These are phyloP conservation scores for Sparus aurata DNA, from an alignment of 2,797 vertebrate species.

Conservation along the genomic window DNA sequence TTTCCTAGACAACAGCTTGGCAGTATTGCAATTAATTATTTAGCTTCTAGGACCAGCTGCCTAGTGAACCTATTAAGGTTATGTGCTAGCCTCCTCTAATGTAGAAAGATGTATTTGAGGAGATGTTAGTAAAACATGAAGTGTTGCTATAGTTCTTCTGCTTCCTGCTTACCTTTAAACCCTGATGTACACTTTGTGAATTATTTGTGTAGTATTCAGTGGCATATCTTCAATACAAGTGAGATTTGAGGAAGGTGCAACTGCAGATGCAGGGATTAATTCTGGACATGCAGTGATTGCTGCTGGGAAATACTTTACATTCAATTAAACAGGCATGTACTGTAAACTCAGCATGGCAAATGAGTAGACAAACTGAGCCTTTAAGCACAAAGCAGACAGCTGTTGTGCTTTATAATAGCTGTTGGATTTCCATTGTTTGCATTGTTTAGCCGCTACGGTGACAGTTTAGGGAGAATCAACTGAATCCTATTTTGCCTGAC, in stretches of 20 bases:
- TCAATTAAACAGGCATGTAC: constrained; percentile 27
- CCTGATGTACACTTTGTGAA: neutral
- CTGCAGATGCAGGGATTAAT: constrained; percentile 17
- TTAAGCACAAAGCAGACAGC: constrained; percentile 53
- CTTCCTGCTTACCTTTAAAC: constrained; percentile 6
- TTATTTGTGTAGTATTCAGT: neutral
- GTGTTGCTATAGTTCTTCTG: neutral
- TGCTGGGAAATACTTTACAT: constrained; percentile 32
- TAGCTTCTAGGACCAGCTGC: constrained; percentile 7
- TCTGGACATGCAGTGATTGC: constrained; percentile 3
- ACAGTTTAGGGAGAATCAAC: constrained; percentile 64
- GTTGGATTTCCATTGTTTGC: constrained; percentile 69
- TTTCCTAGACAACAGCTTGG: constrained; percentile 23
- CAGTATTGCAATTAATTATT: constrained; percentile 18
- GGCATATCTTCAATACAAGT: constrained; percentile 5
- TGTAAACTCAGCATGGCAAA: constrained; percentile 33
- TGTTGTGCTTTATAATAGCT: constrained; percentile 64
- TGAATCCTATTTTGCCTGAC: constrained; percentile 70
- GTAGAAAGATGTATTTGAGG: neutral
- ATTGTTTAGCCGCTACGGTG: constrained; percentile 57
- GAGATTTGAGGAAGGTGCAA: constrained; percentile 2
- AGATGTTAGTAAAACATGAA: constrained; percentile 15
- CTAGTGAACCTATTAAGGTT: constrained; percentile 13
- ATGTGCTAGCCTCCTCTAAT: neutral
- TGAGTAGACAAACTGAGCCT: constrained; percentile 39